These are phyloP conservation scores for Cricetomys ansorgei DNA, from an alignment of 2,113 vertebrate genomes.

Conservation along the genomic window DNA sequence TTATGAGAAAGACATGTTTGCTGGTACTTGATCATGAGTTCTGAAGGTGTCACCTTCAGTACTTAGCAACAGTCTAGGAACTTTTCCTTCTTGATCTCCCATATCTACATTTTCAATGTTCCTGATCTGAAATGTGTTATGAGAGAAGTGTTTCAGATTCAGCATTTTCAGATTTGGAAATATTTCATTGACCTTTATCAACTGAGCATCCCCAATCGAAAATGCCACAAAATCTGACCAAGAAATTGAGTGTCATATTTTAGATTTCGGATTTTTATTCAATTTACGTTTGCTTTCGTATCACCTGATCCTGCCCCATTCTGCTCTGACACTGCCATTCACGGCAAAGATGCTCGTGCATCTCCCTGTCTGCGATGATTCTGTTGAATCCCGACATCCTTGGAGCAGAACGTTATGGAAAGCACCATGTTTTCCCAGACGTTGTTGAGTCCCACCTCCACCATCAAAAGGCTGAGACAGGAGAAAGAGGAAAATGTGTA, in stretches of 20 bases:
- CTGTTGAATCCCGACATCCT: background rate
- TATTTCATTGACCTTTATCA: background rate
- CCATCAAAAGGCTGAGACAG: background rate
- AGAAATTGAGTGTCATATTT: background rate
- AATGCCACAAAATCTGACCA: background rate
- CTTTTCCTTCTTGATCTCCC: background rate
- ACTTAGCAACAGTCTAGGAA: background rate
- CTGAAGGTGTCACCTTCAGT: background rate
- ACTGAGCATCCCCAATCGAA: background rate
- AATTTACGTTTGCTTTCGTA: background rate
- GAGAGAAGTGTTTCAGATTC: background rate
- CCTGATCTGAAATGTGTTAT: background rate
- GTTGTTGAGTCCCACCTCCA: background rate
- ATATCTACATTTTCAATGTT: background rate
- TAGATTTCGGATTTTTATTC: background rate
- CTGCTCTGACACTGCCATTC: background rate
- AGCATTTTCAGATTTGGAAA: background rate
- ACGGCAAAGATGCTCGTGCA: background rate
- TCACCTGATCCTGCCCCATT: background rate
- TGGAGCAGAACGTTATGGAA: background rate
- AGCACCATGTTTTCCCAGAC: background rate
- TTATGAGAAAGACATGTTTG: background rate
- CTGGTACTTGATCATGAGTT: background rate
- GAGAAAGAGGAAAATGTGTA: background rate
- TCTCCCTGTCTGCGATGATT: background rate